A percentile compares a stretch with the other conserved stretches of the same genome.
phyloP scores from a whole-genome alignment of 2,797 vertebrate species.

The Danio choprae region DNA sequence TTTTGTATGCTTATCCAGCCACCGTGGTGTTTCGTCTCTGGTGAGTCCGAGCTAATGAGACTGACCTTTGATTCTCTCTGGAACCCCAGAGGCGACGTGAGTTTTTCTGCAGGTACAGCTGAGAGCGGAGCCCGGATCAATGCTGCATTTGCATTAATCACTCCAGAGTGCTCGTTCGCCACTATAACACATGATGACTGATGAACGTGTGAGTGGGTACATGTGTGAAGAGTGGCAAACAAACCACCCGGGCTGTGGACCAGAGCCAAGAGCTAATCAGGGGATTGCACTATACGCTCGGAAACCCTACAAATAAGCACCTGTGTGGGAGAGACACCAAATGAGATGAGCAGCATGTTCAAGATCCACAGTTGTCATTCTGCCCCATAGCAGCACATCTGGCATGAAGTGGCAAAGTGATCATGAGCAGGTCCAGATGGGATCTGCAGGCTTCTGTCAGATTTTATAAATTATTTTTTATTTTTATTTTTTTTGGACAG shows the following conservation, averaged over 20 bases:
- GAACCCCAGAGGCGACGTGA: conserved; percentile 5
- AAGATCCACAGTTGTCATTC: not conserved
- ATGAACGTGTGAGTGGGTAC: conserved; percentile 57
- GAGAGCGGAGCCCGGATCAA: conserved; percentile 34
- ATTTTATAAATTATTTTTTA: not conserved
- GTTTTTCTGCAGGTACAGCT: conserved; percentile 37
- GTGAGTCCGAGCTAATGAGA: conserved; percentile 52
- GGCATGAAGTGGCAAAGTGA: conserved; percentile 3
- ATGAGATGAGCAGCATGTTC: not conserved
- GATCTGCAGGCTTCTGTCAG: not conserved
- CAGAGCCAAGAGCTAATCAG: conserved; percentile 44
- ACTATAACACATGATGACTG: conserved; percentile 56
- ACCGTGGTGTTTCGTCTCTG: conserved; percentile 17
- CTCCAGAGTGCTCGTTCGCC: conserved; percentile 36
- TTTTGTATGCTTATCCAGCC: conserved; percentile 15
- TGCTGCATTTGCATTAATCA: conserved; percentile 61
- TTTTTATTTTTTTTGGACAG: too few species aligned
- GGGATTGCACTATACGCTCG: not conserved
- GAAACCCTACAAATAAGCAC: conserved; percentile 19
- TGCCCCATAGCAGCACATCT: not conserved
- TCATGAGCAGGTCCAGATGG: not conserved
- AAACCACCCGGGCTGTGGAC: conserved; percentile 40
- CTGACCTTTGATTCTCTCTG: conserved; percentile 56
- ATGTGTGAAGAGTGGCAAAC: conserved; percentile 55
- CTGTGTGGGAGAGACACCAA: conserved; percentile 16